phyloP scores from a whole-genome alignment of 1,140 invertebrate species.

The Dryas iulia region DNA sequence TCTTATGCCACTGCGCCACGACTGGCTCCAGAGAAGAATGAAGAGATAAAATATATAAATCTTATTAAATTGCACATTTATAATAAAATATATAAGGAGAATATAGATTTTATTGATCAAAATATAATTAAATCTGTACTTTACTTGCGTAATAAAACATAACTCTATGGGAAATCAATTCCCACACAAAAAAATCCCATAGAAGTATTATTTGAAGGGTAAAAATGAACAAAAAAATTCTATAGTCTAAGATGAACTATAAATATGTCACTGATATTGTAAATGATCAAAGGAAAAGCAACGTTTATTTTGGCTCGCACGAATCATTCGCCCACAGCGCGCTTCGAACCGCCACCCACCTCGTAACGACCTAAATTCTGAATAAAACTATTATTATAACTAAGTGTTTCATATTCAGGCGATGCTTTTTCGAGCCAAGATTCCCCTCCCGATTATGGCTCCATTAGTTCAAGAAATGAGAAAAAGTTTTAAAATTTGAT shows the following conservation, averaged over 20 bases:
- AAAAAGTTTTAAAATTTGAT: neutral
- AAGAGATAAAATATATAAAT: too few relatives aligned
- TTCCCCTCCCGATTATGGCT: neutral
- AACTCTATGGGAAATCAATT: too few relatives aligned
- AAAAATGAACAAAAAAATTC: neutral
- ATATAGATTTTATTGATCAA: too few relatives aligned
- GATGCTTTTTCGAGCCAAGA: too few relatives aligned
- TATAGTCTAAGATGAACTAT: neutral
- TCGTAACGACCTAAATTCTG: neutral
- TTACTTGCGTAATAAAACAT: too few relatives aligned
- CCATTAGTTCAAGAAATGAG: neutral
- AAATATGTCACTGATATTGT: constrained; percentile 1
- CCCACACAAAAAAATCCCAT: too few relatives aligned
- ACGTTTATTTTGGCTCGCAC: neutral
- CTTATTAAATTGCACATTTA: too few relatives aligned
- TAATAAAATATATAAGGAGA: too few relatives aligned
- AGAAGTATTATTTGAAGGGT: neutral
- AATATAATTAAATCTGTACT: too few relatives aligned
- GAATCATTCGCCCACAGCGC: neutral
- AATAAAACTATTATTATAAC: neutral
- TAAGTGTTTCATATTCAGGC: neutral
- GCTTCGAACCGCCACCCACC: constrained; percentile 2
- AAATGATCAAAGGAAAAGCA: neutral
- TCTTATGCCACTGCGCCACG: too few relatives aligned
- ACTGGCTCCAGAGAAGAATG: too few relatives aligned